Evolutionary conservation across 2,888 invertebrate species (phyloP).

Genomic region (Shargacucullia verbasci): DNA sequence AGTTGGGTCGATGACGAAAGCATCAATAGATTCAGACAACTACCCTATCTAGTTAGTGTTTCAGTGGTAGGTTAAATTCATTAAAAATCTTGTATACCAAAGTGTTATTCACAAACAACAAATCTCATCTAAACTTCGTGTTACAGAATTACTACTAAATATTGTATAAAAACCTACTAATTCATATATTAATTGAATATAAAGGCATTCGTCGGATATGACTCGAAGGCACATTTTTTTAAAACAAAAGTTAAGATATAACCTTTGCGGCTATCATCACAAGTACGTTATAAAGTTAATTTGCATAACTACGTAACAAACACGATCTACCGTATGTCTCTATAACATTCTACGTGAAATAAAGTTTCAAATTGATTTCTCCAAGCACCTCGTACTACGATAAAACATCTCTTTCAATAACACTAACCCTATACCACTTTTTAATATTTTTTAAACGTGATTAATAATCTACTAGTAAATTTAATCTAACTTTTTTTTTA

Average conservation of each 20-base stretch:
- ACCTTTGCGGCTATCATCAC: constrained; percentile 63
- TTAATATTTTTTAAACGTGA: constrained; percentile 69
- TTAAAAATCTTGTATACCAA: constrained; percentile 65
- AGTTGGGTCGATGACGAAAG: constrained; percentile 49
- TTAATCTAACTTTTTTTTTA: constrained; percentile 60
- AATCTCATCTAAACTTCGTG: constrained; percentile 69
- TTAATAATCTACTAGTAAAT: constrained; percentile 72
- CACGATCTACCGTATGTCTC: constrained; percentile 47
- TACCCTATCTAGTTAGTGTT: constrained; percentile 52
- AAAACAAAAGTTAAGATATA: constrained; percentile 67
- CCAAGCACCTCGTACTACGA: constrained; percentile 75
- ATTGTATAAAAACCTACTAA: constrained; percentile 80
- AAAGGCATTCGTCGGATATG: constrained; percentile 87
- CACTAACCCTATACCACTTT: constrained; percentile 79
- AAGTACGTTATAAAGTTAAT: constrained; percentile 61
- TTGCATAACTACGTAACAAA: constrained; percentile 64
- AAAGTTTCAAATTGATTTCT: constrained; percentile 63
- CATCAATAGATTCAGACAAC: constrained; percentile 50
- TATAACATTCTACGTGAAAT: constrained; percentile 59
- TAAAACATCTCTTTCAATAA: constrained; percentile 71
- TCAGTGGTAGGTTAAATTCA: constrained; percentile 58
- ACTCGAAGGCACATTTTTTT: constrained; percentile 84
- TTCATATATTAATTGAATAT: constrained; percentile 71
- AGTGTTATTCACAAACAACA: constrained; percentile 67
- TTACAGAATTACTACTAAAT: constrained; percentile 71